Evolutionary conservation across 1,140 invertebrate species (phyloP).

Genomic region (Nasonia vitripennis): DNA sequence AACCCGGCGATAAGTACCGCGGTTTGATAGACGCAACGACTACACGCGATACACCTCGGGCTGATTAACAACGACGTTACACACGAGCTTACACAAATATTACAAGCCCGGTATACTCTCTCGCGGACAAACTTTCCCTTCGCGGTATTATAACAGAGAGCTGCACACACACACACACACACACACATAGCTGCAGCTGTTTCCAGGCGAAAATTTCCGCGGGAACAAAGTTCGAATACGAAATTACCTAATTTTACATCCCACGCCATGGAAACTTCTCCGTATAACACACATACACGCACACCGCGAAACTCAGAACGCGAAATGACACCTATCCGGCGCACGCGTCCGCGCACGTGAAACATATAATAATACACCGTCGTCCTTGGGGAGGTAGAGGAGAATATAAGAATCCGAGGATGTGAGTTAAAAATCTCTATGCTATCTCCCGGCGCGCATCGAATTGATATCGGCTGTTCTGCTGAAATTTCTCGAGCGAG

Average conservation of each 20-base stretch:
- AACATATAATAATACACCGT: not conserved
- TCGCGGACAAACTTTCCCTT: not conserved
- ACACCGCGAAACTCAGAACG: no score
- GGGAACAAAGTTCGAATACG: not conserved
- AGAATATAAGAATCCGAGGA: not conserved
- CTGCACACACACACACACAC: no score
- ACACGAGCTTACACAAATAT: not conserved
- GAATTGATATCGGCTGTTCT: not conserved
- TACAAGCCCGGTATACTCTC: no score
- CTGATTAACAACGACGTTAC: not conserved
- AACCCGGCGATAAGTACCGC: no score
- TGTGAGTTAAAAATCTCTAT: not conserved
- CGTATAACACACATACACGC: no score
- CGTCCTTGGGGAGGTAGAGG: no score
- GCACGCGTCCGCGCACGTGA: not conserved
- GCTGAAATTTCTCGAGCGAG: not conserved
- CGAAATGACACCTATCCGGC: not conserved
- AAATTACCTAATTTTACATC: not conserved
- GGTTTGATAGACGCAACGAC: no score
- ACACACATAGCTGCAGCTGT: not conserved
- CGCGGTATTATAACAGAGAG: not conserved
- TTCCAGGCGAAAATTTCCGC: not conserved
- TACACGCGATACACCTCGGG: not conserved
- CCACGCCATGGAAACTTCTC: not conserved
- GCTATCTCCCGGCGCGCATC: not conserved